These are phyloP conservation scores for Xenopus tropicalis DNA, from an alignment of 2,113 vertebrate species.

Conservation along the genomic window DNA sequence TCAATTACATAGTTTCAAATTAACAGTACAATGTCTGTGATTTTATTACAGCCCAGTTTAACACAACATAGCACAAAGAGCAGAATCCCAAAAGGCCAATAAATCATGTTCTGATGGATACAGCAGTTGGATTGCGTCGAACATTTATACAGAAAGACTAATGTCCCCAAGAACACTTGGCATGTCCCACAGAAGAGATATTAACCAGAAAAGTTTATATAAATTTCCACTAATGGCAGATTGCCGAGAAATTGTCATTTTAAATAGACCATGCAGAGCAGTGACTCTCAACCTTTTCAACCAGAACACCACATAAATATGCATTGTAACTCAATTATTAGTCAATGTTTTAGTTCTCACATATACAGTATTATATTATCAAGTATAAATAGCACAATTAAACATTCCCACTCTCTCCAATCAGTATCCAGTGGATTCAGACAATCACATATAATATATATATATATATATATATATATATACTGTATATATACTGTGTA, in stretches of 20 bases:
- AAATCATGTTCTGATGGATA: slow-evolving; percentile 9
- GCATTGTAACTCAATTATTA: too few relatives aligned
- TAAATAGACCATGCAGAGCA: slow-evolving; percentile 1
- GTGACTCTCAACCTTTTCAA: background rate
- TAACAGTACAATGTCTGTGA: too few relatives aligned
- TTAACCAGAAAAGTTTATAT: background rate
- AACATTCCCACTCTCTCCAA: too few relatives aligned
- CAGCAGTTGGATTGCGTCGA: background rate
- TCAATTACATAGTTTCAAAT: too few relatives aligned
- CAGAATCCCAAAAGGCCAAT: background rate
- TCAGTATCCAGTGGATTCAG: too few relatives aligned
- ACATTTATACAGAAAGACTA: background rate
- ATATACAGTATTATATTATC: too few relatives aligned
- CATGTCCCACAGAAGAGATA: slow-evolving; percentile 3
- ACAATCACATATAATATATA: too few relatives aligned
- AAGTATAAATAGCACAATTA: too few relatives aligned
- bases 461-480: too few relatives aligned
- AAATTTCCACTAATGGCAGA: background rate
- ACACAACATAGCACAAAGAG: background rate
- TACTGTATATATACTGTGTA: too few relatives aligned
- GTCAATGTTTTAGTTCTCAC: too few relatives aligned
- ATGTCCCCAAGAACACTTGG: background rate
- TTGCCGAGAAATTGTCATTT: background rate
- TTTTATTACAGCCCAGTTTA: too few relatives aligned
- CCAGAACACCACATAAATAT: background rate